These are phyloP conservation scores for Pherbina coryleti DNA, from an alignment of 2,888 invertebrate genomes.

Conservation along the genomic window DNA sequence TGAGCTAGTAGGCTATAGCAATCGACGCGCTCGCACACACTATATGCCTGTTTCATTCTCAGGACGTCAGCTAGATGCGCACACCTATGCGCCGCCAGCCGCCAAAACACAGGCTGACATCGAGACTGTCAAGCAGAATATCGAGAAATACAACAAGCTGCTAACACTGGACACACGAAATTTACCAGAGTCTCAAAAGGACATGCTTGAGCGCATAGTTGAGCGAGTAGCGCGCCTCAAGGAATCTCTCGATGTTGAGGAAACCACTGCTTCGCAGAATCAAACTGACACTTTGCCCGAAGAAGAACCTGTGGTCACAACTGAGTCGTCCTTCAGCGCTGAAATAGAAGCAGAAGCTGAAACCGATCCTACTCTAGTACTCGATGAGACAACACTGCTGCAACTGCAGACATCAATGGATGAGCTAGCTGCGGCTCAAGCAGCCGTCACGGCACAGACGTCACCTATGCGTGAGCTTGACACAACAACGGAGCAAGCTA, in stretches of 20 bases:
- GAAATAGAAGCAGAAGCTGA: conserved; percentile 50
- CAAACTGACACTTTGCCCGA: conserved; percentile 48
- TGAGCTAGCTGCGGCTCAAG: conserved; percentile 61
- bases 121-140: conserved; percentile 67
- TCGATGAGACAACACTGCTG: conserved; percentile 62
- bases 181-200: conserved; percentile 68
- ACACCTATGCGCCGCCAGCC: conserved; percentile 56
- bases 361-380: conserved; percentile 61
- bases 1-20: conserved; percentile 67
- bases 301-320: conserved; percentile 37
- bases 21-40: conserved; percentile 64
- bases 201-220: conserved; percentile 68
- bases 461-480: conserved; percentile 56
- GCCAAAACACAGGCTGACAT: conserved; percentile 67
- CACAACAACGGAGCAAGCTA: conserved; percentile 57
- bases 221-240: conserved; percentile 68
- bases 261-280: conserved; percentile 43
- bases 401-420: conserved; percentile 63
- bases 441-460: conserved; percentile 56
- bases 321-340: conserved; percentile 37
- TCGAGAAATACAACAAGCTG: conserved; percentile 67
- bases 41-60: conserved; percentile 53
- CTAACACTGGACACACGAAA: conserved; percentile 67
- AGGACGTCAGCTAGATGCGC: conserved; percentile 38
- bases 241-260: conserved; percentile 65